Base-by-base conservation (phyloP, 2,113 vertebrate species). In the Centrocercus urophasianus region DNA sequence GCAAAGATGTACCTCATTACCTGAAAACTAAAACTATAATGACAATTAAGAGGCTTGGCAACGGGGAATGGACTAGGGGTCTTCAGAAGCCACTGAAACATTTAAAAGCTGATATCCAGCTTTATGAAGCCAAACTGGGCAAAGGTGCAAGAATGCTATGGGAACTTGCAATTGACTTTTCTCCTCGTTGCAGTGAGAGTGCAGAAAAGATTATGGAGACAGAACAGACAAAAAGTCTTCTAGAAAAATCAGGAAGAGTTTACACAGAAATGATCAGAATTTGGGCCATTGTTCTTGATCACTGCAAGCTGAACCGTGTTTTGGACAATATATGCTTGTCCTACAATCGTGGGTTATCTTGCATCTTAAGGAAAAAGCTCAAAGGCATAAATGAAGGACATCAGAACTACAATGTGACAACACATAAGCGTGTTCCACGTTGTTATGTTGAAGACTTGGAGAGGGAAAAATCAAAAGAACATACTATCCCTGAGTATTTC, bases 221-320 rank as follows among this genome's bases (percentile, higher is more conserved):
- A 0, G 97, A 98, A 45, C 88, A 82, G 71, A 83, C 75, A 12
- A n/a, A 48, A 11, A 66, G 90, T 22, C 6, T 14, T 50, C 5
- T 36, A 3, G 96, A 93, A 89, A 97, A 96, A 70, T 97, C 97
- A 0, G 98, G 98, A 28, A 95, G 91, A 45, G 93, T 98, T 95
- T 98, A 98, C 92, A 98, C 98, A 0, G 98, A 98, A 93, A 98
- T 98, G 47, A 98, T 98, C 88, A 96, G 98, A 40, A 98, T 98
- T 88, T 98, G 98, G 98, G 98, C 98, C 89, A 96, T 98, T 27
- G 97, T 98, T 83, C 92, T 98, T 1, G 98, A 98, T 75, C 98
- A 98, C 59, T 75, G 93, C 90, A 98, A 98, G 74, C 95, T 98
- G 40, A 90, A 96, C 8, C 96, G 82, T 43, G 93, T 93, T 61